phyloP scores from a whole-genome alignment of 2,888 invertebrate species.

The Halictus ligatus region DNA sequence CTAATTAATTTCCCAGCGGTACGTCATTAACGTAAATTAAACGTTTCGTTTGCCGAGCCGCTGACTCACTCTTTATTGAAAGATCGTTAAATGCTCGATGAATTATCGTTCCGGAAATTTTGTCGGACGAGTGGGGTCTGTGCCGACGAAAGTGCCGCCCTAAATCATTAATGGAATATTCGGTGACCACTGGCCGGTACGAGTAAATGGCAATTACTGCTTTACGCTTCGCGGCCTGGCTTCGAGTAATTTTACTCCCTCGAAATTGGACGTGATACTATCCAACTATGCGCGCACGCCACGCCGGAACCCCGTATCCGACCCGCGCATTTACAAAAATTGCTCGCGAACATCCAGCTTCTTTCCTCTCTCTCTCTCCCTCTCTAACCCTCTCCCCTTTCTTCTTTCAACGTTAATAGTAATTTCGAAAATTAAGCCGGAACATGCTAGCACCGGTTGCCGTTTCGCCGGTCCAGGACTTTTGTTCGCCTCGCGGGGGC shows the following conservation, averaged over 20 bases:
- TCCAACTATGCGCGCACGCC: constrained; percentile 53
- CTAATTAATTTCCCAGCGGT: constrained; percentile 63
- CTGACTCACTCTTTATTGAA: constrained; percentile 70
- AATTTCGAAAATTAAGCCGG: constrained; percentile 41
- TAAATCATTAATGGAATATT: constrained; percentile 74
- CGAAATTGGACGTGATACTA: constrained; percentile 67
- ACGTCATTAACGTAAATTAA: constrained; percentile 70
- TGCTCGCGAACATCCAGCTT: constrained; percentile 20
- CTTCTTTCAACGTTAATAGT: constrained; percentile 10
- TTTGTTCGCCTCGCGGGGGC: constrained; percentile 27
- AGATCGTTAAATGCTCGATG: constrained; percentile 72
- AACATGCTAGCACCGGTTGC: not conserved
- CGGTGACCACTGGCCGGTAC: constrained; percentile 69
- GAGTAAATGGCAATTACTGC: constrained; percentile 73
- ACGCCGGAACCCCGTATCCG: not conserved
- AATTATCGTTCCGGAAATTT: constrained; percentile 71
- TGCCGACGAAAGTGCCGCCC: constrained; percentile 68
- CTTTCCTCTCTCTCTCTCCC: not conserved
- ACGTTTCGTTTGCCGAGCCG: constrained; percentile 67
- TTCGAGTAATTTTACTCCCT: constrained; percentile 72
- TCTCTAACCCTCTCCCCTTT: not conserved
- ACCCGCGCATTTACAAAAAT: constrained; percentile 33
- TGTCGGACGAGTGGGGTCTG: constrained; percentile 63
- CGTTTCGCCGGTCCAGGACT: constrained; percentile 33
- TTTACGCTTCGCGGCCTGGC: constrained; percentile 72